Percentiles rank a stretch among this genome's conserved stretches.
These are phyloP conservation scores for Echinops telfairi DNA, from an alignment of 2,113 vertebrate genomes.

Conservation along the genomic window DNA sequence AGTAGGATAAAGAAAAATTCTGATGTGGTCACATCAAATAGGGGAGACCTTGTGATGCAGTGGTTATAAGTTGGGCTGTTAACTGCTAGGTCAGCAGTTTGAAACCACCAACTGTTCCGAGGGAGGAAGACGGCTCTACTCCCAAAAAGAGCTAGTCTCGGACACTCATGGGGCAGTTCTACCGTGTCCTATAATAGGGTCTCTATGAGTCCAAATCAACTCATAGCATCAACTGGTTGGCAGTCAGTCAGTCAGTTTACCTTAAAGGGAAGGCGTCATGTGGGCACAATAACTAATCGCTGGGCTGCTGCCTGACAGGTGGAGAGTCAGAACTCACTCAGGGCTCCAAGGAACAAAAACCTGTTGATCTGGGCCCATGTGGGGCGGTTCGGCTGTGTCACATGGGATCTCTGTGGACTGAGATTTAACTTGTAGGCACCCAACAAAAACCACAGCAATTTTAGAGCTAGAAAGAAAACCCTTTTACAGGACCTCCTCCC, in stretches of 20 bases:
- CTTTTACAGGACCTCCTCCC: neutral
- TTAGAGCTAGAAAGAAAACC: conserved; percentile 18
- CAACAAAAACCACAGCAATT: neutral
- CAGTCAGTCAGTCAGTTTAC: neutral
- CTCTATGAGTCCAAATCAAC: too few relatives aligned
- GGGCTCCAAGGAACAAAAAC: neutral
- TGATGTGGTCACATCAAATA: neutral
- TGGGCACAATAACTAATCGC: neutral
- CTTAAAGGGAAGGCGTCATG: neutral
- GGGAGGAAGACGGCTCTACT: too few relatives aligned
- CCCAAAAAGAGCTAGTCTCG: too few relatives aligned
- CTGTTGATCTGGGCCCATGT: neutral
- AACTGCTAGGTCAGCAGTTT: too few relatives aligned
- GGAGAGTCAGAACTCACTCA: neutral
- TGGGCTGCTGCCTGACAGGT: neutral
- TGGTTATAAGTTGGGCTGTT: too few relatives aligned
- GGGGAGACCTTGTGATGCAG: neutral
- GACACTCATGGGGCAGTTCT: too few relatives aligned
- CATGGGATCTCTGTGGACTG: neutral
- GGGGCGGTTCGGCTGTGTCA: neutral
- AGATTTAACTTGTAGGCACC: neutral
- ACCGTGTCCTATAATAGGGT: too few relatives aligned
- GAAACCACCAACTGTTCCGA: too few relatives aligned
- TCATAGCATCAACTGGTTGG: too few relatives aligned
- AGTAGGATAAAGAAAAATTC: conserved; percentile 15